phyloP scores from a whole-genome alignment of 2,888 invertebrate species.

The Eupelmus urozonus region DNA sequence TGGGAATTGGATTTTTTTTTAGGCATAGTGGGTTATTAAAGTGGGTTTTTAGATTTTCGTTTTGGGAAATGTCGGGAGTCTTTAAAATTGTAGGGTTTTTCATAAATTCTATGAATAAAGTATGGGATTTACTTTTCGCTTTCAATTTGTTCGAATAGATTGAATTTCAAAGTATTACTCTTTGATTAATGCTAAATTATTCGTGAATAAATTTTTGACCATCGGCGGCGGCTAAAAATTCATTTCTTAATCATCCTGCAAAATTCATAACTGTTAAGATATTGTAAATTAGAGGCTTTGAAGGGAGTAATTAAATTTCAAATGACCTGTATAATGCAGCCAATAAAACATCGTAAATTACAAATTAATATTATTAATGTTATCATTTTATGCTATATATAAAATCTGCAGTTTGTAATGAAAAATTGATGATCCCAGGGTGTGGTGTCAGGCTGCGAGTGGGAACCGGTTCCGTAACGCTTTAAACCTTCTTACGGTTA shows the following conservation, averaged over 20 bases:
- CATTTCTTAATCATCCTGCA: too few species aligned
- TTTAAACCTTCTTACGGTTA: slow-evolving; percentile 25
- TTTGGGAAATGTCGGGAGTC: too few species aligned
- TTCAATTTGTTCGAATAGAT: too few species aligned
- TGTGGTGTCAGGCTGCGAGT: slow-evolving; percentile 9
- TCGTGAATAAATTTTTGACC: background rate
- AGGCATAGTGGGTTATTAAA: background rate
- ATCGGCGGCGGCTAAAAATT: too few species aligned
- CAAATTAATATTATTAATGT: slow-evolving; percentile 35
- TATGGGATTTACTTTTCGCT: too few species aligned
- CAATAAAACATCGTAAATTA: slow-evolving; percentile 8
- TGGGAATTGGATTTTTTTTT: too few species aligned
- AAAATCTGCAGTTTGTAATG: slow-evolving; percentile 8
- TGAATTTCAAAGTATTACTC: too few species aligned
- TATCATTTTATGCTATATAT: slow-evolving; percentile 24
- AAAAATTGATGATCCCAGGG: slow-evolving; percentile 28
- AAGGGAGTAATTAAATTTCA: background rate
- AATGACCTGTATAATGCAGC: background rate
- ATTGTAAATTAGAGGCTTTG: background rate
- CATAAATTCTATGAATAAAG: too few species aligned
- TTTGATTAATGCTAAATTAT: background rate
- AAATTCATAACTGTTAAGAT: too few species aligned
- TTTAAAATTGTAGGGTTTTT: too few species aligned
- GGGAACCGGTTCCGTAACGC: slow-evolving; percentile 34
- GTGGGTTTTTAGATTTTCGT: background rate